phyloP scores from a whole-genome alignment of 2,888 invertebrate species.

The Erpobdella octoculata region DNA sequence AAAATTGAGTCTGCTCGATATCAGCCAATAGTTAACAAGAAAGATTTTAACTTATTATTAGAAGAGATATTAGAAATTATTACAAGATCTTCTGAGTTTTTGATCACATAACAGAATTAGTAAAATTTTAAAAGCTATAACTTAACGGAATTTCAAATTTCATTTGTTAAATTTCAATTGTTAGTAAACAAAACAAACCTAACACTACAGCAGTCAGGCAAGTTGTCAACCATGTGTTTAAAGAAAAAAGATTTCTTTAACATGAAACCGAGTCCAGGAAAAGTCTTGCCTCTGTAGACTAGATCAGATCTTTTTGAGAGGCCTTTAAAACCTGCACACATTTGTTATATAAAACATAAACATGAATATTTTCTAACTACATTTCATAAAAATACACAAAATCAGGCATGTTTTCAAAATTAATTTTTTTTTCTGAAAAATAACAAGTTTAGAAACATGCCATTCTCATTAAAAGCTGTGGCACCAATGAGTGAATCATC shows the following conservation, averaged over 20 bases:
- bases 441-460: constrained; percentile 39
- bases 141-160: neutral
- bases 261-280: constrained; percentile 50
- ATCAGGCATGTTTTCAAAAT: neutral
- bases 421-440: neutral
- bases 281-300: constrained; percentile 47
- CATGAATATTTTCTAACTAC: neutral
- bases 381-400: neutral
- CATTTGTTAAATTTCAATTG: neutral
- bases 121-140: too few species aligned
- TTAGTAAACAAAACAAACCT: constrained; percentile 18
- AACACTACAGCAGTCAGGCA: constrained; percentile 43
- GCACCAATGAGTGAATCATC: constrained; percentile 51
- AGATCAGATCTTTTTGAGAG: constrained; percentile 41
- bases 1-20: too few species aligned
- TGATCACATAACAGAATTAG: too few species aligned
- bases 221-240: constrained; percentile 39
- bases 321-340: constrained; percentile 44
- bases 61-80: too few species aligned
- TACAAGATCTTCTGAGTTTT: too few species aligned
- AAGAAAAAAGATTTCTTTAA: constrained; percentile 43
- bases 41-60: too few species aligned
- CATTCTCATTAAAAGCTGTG: constrained; percentile 54
- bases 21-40: too few species aligned
- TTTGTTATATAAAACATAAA: neutral